A percentile compares a stretch with the other conserved stretches of the same genome.
These are phyloP conservation scores for Gisinianus flammeolus DNA, from an alignment of 2,888 invertebrate genomes.

Conservation along the genomic window DNA sequence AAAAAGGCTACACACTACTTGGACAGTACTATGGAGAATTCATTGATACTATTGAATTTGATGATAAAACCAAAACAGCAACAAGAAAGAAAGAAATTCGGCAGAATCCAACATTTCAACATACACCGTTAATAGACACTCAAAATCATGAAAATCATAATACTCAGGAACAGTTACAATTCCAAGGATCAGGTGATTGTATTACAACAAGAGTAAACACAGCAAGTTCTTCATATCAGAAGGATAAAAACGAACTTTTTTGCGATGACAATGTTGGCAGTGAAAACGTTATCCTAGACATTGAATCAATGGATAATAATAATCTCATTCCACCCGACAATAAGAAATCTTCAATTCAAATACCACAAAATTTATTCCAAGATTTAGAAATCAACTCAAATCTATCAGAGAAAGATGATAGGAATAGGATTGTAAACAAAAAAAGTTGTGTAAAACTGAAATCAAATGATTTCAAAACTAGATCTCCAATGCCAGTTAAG, in stretches of 20 bases:
- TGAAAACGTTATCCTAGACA: background rate
- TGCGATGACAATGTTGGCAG: background rate
- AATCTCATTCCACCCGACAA: background rate
- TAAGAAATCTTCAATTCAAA: background rate
- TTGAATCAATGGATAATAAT: too few species aligned
- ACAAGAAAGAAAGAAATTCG: background rate
- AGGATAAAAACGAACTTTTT: background rate
- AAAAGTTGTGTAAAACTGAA: background rate
- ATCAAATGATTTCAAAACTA: slow-evolving; percentile 8
- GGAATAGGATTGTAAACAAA: background rate
- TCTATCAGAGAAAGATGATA: background rate
- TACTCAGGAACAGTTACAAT: background rate
- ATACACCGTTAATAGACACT: background rate
- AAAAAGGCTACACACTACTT: slow-evolving; percentile 9
- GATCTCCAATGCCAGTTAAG: background rate
- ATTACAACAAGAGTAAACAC: background rate
- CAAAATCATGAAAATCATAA: background rate
- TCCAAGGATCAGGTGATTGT: slow-evolving; percentile 4
- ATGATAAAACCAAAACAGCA: too few species aligned
- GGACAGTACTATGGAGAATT: slow-evolving; percentile 30
- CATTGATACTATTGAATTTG: background rate
- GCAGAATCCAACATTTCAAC: background rate
- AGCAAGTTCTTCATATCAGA: background rate
- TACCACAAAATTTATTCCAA: background rate
- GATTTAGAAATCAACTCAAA: background rate